Percentiles rank a stretch among this genome's conserved stretches.
These are phyloP conservation scores for Aurelia sp. DNA, from an alignment of 30 jellyfish, hydroid and myxozoan species.

Conservation along the genomic window DNA sequence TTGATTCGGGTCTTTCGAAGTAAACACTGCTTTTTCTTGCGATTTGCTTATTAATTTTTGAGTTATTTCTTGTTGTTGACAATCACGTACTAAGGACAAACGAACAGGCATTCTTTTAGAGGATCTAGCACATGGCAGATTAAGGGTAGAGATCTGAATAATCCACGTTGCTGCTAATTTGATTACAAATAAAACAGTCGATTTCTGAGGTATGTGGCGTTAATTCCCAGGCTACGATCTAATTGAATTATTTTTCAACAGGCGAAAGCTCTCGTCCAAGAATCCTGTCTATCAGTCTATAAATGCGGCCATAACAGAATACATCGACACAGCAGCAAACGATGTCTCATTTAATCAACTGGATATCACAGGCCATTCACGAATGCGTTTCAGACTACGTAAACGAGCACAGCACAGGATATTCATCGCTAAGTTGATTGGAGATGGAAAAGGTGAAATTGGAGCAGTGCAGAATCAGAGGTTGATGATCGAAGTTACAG, in stretches of 20 bases:
- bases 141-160: no score
- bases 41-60: no score
- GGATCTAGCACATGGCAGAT: no score
- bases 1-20: no score
- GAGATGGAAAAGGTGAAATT: slow-evolving; percentile 75
- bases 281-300: slow-evolving; percentile 13
- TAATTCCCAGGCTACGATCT: no score
- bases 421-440: slow-evolving; percentile 39
- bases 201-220: no score
- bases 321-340: slow-evolving; percentile 1
- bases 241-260: background rate
- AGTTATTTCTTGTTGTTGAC: no score
- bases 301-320: slow-evolving; percentile 35
- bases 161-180: no score
- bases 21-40: no score
- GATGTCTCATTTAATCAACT: slow-evolving; percentile 35
- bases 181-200: no score
- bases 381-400: slow-evolving; percentile 44
- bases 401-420: slow-evolving; percentile 5
- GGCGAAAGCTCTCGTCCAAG: slow-evolving; percentile 25
- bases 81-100: no score
- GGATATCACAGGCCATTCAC: slow-evolving; percentile 39
- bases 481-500: slow-evolving; percentile 70
- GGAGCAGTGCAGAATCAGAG: slow-evolving; percentile 63
- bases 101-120: no score